Percentiles rank a stretch among this genome's conserved stretches.
These are phyloP conservation scores for Saccopteryx bilineata DNA, from an alignment of 2,113 vertebrate genomes.

Conservation along the genomic window DNA sequence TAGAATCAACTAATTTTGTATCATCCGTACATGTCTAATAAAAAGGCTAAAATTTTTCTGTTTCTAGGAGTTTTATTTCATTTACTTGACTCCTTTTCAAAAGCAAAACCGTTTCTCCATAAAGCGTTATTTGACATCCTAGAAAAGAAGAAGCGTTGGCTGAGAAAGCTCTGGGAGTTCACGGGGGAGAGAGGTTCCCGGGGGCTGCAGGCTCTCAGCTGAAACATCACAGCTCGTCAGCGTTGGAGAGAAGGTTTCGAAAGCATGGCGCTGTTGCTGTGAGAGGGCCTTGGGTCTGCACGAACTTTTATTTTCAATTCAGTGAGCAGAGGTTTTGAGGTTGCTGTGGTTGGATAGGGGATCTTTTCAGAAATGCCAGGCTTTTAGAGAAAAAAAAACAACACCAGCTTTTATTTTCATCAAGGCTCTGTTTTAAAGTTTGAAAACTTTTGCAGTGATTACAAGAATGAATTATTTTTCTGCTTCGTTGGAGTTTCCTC, in stretches of 20 bases:
- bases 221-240: background rate
- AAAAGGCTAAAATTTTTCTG: background rate
- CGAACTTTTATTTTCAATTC: constrained; percentile 48
- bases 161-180: background rate
- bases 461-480: constrained; percentile 37
- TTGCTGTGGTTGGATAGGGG: background rate
- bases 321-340: constrained; percentile 51
- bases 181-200: background rate
- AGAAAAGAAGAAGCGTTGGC: background rate
- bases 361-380: constrained; percentile 74
- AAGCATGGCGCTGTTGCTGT: background rate
- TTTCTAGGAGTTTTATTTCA: background rate
- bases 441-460: constrained; percentile 65
- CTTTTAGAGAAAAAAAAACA: background rate
- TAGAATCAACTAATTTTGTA: constrained; percentile 53
- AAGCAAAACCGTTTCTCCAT: background rate
- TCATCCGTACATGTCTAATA: background rate
- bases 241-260: constrained; percentile 37
- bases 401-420: constrained; percentile 37
- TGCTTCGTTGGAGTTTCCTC: background rate
- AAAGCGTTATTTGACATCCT: background rate
- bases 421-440: constrained; percentile 54
- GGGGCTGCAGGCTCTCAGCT: background rate
- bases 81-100: constrained; percentile 56
- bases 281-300: background rate